Conservation (phyloP, 2,888 invertebrate genomes). For the Apeira syringaria region DNA sequence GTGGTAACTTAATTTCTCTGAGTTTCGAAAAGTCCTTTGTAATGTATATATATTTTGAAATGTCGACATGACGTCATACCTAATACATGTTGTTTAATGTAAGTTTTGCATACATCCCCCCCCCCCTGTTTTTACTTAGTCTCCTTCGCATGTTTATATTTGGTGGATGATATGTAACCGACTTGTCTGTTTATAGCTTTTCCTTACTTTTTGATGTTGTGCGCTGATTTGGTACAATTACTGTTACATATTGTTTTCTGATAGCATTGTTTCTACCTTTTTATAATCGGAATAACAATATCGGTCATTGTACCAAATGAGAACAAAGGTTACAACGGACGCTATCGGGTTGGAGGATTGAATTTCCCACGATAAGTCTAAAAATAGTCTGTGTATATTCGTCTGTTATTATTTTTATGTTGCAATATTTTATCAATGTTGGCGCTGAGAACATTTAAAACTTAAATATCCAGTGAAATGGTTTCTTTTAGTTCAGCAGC, state of each 20-base stretch:
- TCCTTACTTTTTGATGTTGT: not conserved
- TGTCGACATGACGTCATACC: conserved; percentile 18
- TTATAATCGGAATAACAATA: not conserved
- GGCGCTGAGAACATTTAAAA: too few relatives aligned
- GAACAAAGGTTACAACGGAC: not conserved
- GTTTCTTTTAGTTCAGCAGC: too few relatives aligned
- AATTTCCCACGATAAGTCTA: not conserved
- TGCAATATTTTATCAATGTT: too few relatives aligned
- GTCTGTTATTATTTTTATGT: too few relatives aligned
- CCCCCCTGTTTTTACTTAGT: conserved; percentile 8
- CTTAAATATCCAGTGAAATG: too few relatives aligned
- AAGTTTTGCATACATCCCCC: conserved; percentile 56
- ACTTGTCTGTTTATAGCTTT: conserved; percentile 3
- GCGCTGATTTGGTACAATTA: conserved; percentile 8
- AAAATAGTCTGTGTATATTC: too few relatives aligned
- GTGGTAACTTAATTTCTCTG: conserved; percentile 80
- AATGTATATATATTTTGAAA: conserved; percentile 6
- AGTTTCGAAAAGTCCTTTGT: conserved; percentile 44
- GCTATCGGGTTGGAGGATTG: not conserved
- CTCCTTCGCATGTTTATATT: conserved; percentile 26
- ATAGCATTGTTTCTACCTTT: not conserved
- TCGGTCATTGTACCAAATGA: not conserved
- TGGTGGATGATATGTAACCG: conserved; percentile 18
- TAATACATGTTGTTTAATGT: conserved; percentile 63
- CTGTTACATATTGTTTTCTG: too few relatives aligned